A percentile compares a stretch with the other conserved stretches of the same genome.
Conservation (phyloP, 2,113 vertebrate species). For the Cynoglossus semilaevis region DNA sequence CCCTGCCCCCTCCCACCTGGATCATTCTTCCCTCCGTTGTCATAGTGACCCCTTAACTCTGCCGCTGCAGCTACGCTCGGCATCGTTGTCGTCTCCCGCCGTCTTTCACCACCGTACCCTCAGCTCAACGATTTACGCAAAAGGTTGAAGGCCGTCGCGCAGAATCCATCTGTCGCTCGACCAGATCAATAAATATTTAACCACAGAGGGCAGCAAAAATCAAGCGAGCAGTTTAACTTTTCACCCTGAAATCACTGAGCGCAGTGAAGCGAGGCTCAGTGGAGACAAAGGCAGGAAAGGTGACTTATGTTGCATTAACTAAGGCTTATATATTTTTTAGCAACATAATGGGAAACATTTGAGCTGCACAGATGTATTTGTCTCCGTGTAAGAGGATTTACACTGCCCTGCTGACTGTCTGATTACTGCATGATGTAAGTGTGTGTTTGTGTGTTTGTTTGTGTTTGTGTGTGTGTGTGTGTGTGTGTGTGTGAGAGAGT, state of each 20-base stretch:
- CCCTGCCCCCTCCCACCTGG: neutral
- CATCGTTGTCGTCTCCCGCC: neutral
- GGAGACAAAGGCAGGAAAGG: neutral
- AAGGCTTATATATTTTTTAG: neutral
- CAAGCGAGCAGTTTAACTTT: too few species aligned
- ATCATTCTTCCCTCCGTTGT: slow-evolving; percentile 44
- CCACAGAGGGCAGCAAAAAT: too few species aligned
- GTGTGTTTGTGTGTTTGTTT: neutral
- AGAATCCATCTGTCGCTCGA: neutral
- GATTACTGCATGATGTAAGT: slow-evolving; percentile 21
- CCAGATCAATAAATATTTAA: neutral
- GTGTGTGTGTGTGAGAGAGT: too few species aligned
- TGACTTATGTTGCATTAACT: slow-evolving; percentile 2
- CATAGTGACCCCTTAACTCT: slow-evolving; percentile 60
- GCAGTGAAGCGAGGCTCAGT: neutral
- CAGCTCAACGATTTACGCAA: slow-evolving; percentile 27
- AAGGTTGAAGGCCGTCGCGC: neutral
- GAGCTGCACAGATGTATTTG: slow-evolving; percentile 7
- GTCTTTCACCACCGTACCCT: slow-evolving; percentile 14
- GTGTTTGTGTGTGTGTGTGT: too few species aligned
- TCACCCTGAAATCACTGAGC: neutral
- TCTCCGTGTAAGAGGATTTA: slow-evolving; percentile 45
- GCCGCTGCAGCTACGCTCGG: slow-evolving; percentile 38
- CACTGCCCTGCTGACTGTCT: slow-evolving; percentile 24
- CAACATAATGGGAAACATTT: neutral